These are phyloP conservation scores for Brenthis ino DNA, from an alignment of 2,888 invertebrate genomes.

Conservation along the genomic window DNA sequence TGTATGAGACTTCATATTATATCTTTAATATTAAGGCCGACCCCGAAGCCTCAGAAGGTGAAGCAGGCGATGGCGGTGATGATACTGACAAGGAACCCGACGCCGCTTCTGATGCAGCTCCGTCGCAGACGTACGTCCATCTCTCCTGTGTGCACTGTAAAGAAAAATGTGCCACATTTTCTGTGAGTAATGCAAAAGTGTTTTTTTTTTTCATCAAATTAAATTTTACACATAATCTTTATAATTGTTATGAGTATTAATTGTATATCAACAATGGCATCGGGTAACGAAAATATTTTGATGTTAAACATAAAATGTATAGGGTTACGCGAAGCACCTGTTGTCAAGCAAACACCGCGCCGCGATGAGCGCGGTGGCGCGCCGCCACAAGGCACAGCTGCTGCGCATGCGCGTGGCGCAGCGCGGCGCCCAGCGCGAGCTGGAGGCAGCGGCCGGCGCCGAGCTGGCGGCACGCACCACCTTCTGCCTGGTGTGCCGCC, in stretches of 20 bases:
- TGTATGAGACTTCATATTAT: not conserved
- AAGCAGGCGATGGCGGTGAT: slow-evolving; percentile 74
- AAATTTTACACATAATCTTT: no score
- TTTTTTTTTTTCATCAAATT: no score
- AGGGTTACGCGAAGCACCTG: slow-evolving; percentile 89
- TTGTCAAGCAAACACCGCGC: slow-evolving; percentile 87
- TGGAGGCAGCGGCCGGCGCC: slow-evolving; percentile 87
- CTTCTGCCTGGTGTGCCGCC: slow-evolving; percentile 88
- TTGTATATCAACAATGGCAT: no score
- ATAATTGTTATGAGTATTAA: no score
- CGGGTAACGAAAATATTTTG: not conserved
- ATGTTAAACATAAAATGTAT: no score
- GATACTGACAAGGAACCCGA: slow-evolving; percentile 82
- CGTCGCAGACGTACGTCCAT: slow-evolving; percentile 83
- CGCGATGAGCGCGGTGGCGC: slow-evolving; percentile 88
- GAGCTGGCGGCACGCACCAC: slow-evolving; percentile 84
- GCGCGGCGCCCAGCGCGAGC: slow-evolving; percentile 89
- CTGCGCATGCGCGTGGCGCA: slow-evolving; percentile 90
- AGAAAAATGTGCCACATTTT: slow-evolving; percentile 88
- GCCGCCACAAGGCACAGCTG: slow-evolving; percentile 88
- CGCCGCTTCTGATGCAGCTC: slow-evolving; percentile 67
- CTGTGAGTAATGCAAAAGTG: slow-evolving; percentile 64
- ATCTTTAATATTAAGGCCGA: slow-evolving; percentile 46
- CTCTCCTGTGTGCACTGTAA: slow-evolving; percentile 90
- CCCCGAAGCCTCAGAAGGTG: slow-evolving; percentile 69